A percentile compares a stretch with the other conserved stretches of the same genome.
Conservation (phyloP, 2,888 invertebrate species). For the Tetragonisca angustula region DNA sequence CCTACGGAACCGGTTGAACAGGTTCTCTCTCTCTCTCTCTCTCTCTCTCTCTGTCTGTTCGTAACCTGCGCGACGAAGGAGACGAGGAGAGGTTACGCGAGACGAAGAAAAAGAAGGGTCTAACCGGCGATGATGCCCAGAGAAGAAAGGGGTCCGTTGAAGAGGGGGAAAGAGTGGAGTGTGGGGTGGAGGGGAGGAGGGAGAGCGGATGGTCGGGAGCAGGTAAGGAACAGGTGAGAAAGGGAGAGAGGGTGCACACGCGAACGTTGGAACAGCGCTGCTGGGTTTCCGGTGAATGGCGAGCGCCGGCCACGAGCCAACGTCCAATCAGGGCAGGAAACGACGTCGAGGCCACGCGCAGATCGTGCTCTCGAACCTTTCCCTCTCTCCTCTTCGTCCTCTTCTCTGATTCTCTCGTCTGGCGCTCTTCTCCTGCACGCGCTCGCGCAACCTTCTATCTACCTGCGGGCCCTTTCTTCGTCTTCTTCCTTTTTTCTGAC, state of each 20-base stretch:
- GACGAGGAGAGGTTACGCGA: conserved; percentile 16
- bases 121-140: conserved; percentile 52
- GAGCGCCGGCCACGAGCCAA: conserved; percentile 83
- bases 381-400: conserved; percentile 6
- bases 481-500: conserved; percentile 33
- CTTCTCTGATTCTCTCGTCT: conserved; percentile 17
- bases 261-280: conserved; percentile 60
- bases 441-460: conserved; percentile 38
- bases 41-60: conserved; percentile 21
- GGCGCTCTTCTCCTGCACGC: conserved; percentile 33
- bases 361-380: conserved; percentile 56
- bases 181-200: too few species aligned
- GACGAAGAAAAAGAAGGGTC: conserved; percentile 50
- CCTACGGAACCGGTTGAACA: conserved; percentile 77
- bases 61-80: conserved; percentile 1
- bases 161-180: neutral
- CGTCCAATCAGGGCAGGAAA: conserved; percentile 83
- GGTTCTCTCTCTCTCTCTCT: conserved; percentile 54
- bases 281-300: conserved; percentile 72
- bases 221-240: conserved; percentile 33
- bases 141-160: too few species aligned
- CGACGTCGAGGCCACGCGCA: conserved; percentile 82
- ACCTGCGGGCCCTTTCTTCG: neutral
- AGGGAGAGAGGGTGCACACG: conserved; percentile 61
- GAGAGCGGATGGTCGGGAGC: conserved; percentile 31